A percentile compares a stretch with the other conserved stretches of the same genome.
These are phyloP conservation scores for Nothocercus julius DNA, from an alignment of 2,113 vertebrate genomes.

Conservation along the genomic window DNA sequence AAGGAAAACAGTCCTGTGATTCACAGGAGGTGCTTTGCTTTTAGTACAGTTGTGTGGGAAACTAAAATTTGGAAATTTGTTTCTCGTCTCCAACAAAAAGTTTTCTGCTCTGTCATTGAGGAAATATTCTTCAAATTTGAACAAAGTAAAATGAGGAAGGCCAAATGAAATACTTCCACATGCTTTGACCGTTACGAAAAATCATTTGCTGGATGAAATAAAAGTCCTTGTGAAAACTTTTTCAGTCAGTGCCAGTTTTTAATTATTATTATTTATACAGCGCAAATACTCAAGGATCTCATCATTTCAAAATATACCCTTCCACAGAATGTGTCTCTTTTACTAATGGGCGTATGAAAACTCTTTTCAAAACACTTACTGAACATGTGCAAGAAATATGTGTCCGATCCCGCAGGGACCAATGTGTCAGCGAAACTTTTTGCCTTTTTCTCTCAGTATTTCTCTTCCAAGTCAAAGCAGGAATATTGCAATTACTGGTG, in stretches of 20 bases:
- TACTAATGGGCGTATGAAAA: background rate
- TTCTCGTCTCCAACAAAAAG: background rate
- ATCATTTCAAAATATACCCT: background rate
- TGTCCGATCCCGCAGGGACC: background rate
- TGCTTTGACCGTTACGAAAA: background rate
- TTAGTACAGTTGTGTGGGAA: background rate
- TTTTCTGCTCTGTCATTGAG: background rate
- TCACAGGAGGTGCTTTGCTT: background rate
- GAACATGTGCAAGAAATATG: rapidly evolving
- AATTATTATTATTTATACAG: background rate
- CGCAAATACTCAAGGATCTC: background rate
- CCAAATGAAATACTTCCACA: background rate
- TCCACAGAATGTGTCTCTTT: background rate
- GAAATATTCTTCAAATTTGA: background rate
- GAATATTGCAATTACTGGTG: background rate
- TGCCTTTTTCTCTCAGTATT: rapidly evolving
- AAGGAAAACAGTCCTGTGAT: background rate
- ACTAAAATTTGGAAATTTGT: background rate
- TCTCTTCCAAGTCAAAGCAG: background rate
- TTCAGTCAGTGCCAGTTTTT: background rate
- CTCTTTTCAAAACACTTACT: background rate
- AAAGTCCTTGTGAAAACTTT: background rate
- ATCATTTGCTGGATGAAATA: background rate
- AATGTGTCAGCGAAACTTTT: background rate
- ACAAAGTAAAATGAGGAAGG: background rate